Evolutionary conservation across 1,140 invertebrate genomes (phyloP).

Genomic region (Pogonomyrmex californicus): DNA sequence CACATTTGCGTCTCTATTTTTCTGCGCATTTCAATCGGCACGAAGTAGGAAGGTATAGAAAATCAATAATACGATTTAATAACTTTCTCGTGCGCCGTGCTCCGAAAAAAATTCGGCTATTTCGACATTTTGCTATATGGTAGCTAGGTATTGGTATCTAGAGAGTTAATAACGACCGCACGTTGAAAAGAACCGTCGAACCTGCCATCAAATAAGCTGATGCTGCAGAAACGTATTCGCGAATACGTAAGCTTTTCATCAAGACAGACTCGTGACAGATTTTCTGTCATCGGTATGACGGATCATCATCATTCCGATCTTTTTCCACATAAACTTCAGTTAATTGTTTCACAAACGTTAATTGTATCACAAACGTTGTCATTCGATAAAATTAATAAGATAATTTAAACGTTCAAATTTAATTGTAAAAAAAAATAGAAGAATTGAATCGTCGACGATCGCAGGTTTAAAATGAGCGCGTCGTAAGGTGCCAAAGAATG

Average conservation of each 20-base stretch:
- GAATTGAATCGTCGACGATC: neutral
- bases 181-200: constrained; percentile 64
- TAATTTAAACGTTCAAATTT: neutral
- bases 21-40: constrained; percentile 32
- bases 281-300: constrained; percentile 63
- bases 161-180: constrained; percentile 68
- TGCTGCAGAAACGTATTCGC: constrained; percentile 66
- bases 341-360: neutral
- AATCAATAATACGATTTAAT: constrained; percentile 49
- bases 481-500: neutral
- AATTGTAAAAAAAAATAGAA: neutral
- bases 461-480: neutral
- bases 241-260: constrained; percentile 61
- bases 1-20: constrained; percentile 27
- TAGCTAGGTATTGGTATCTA: neutral
- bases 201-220: constrained; percentile 65
- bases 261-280: constrained; percentile 40
- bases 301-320: constrained; percentile 3
- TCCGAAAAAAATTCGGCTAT: constrained; percentile 3
- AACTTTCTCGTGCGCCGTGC: neutral
- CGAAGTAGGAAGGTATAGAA: constrained; percentile 42
- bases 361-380: constrained; percentile 29
- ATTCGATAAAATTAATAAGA: neutral
- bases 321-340: constrained; percentile 7
- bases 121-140: neutral